phyloP scores from a whole-genome alignment of 1,140 invertebrate genomes.

The Camponotus vicinus region DNA sequence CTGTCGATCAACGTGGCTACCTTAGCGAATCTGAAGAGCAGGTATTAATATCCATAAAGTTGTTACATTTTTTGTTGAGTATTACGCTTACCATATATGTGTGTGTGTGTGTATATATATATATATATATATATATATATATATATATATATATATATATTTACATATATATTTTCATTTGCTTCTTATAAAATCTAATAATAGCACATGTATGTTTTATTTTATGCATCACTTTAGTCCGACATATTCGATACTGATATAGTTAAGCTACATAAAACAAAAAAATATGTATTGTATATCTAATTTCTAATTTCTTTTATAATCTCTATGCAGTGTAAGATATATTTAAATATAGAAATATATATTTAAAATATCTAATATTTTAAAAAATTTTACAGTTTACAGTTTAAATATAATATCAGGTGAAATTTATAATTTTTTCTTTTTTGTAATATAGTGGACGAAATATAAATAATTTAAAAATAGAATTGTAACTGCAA shows the following conservation, averaged over 20 bases:
- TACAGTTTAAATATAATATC: slow-evolving; percentile 5
- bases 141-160: slow-evolving; percentile 3
- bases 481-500: background rate
- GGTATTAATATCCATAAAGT: slow-evolving; percentile 77
- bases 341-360: slow-evolving; percentile 9
- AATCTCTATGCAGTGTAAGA: slow-evolving; percentile 9
- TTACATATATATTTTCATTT: slow-evolving; percentile 23
- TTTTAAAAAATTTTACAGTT: background rate
- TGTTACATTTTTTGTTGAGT: slow-evolving; percentile 60
- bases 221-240: slow-evolving; percentile 28
- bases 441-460: background rate
- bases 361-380: background rate
- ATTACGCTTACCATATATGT: slow-evolving; percentile 26
- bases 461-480: background rate
- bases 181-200: slow-evolving; percentile 36
- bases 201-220: slow-evolving; percentile 28
- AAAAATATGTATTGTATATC: background rate
- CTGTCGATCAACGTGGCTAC: slow-evolving; percentile 82
- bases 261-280: slow-evolving; percentile 5
- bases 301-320: background rate
- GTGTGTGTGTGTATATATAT: background rate
- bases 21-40: slow-evolving; percentile 83
- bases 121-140: background rate
- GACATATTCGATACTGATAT: slow-evolving; percentile 10
- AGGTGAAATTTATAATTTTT: slow-evolving; percentile 27